These are phyloP conservation scores for Herpetotheres cachinnans DNA, from an alignment of 2,113 vertebrate species.

Conservation along the genomic window DNA sequence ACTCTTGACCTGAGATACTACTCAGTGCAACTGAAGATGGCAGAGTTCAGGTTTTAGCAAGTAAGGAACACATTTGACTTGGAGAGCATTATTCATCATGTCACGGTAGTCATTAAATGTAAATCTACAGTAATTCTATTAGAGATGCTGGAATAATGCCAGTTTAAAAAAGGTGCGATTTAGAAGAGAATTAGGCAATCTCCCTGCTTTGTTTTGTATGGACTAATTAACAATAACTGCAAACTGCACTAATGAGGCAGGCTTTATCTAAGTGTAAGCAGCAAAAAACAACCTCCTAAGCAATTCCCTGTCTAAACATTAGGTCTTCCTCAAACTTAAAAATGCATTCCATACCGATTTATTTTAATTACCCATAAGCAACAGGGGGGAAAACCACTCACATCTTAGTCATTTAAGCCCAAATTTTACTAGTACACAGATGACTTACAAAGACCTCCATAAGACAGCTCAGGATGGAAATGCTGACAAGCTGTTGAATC, in stretches of 20 bases:
- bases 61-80: not conserved
- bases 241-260: conserved; percentile 5
- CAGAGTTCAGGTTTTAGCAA: not conserved
- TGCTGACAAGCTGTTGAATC: not conserved
- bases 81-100: not conserved
- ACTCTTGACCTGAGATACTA: not conserved
- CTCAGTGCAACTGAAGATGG: not conserved
- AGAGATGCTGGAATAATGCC: not conserved
- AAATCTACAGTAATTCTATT: not conserved
- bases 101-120: not conserved
- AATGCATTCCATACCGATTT: conserved; percentile 14
- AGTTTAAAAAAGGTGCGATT: not conserved
- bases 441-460: not conserved
- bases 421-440: not conserved
- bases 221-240: conserved; percentile 22
- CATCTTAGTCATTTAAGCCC: not conserved
- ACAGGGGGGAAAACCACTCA: not conserved
- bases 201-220: not conserved
- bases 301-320: conserved; percentile 12
- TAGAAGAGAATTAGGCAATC: not conserved
- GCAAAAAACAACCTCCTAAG: not conserved
- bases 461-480: not conserved
- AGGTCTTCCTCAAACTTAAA: conserved; percentile 30
- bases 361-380: conserved; percentile 41
- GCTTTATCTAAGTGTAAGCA: not conserved